phyloP scores from a whole-genome alignment of 2,888 invertebrate species.

The Drosophila neonasuta region DNA sequence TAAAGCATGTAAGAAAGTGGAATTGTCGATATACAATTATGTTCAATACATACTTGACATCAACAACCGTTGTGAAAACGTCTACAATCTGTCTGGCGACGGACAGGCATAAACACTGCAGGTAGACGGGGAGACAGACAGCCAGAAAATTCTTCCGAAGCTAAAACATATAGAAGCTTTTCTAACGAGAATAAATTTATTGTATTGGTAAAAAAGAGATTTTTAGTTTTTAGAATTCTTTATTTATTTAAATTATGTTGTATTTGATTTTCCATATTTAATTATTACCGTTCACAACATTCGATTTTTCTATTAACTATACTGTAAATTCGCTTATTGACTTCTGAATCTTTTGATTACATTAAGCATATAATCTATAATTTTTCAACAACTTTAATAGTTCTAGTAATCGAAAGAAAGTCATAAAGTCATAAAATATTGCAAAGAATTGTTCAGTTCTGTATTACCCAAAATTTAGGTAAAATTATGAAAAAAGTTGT shows the following conservation, averaged over 20 bases:
- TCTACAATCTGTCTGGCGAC: too few relatives aligned
- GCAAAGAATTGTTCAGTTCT: conserved; percentile 54
- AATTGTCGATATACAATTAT: too few relatives aligned
- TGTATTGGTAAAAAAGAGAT: too few relatives aligned
- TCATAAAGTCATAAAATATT: conserved; percentile 19
- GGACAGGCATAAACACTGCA: too few relatives aligned
- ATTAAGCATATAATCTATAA: conserved; percentile 63
- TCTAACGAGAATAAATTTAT: too few relatives aligned
- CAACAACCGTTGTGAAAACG: too few relatives aligned
- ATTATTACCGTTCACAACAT: conserved; percentile 50
- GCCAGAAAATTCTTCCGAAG: too few relatives aligned
- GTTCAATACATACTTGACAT: too few relatives aligned
- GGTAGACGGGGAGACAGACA: too few relatives aligned
- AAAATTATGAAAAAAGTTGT: conserved; percentile 63
- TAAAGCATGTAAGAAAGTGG: too few relatives aligned
- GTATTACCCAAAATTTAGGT: conserved; percentile 45
- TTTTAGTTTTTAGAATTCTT: conserved; percentile 38
- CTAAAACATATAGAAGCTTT: too few relatives aligned
- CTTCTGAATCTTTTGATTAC: conserved; percentile 37
- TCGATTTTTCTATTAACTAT: conserved; percentile 45
- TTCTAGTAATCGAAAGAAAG: conserved; percentile 52
- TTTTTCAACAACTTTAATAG: conserved; percentile 75
- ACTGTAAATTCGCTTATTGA: conserved; percentile 67
- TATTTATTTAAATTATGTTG: conserved; percentile 48
- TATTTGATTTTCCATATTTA: conserved; percentile 24